Conservation (phyloP, 2,797 vertebrate genomes). For the Sternarchorhynchus goeldii region DNA sequence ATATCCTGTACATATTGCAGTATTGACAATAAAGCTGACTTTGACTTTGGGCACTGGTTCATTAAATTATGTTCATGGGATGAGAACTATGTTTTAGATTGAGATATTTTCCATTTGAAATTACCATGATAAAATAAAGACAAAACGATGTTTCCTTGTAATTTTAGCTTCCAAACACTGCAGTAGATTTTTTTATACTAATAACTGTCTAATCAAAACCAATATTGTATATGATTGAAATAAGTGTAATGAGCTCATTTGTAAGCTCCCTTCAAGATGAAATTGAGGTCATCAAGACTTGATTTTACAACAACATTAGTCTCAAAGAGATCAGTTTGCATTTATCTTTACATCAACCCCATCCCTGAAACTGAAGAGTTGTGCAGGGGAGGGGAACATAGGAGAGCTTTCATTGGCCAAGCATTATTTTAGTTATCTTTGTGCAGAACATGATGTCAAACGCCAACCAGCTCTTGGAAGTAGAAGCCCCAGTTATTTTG, state of each 20-base stretch:
- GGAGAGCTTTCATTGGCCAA: slow-evolving; percentile 4
- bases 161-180: no score
- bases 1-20: no score
- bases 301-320: slow-evolving; percentile 28
- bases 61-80: no score
- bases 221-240: neutral
- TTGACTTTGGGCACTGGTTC: no score
- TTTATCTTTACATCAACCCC: slow-evolving; percentile 45
- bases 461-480: slow-evolving; percentile 59
- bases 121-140: no score
- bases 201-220: neutral
- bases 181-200: neutral
- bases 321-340: slow-evolving; percentile 40
- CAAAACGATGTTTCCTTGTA: no score
- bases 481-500: slow-evolving; percentile 55
- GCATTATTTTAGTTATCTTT: slow-evolving; percentile 48
- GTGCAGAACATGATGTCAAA: slow-evolving; percentile 52
- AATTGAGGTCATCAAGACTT: slow-evolving; percentile 15
- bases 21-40: no score
- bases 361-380: slow-evolving; percentile 31
- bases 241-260: neutral
- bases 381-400: slow-evolving; percentile 28
- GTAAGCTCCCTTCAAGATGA: slow-evolving; percentile 6
- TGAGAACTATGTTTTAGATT: no score
- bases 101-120: no score